phyloP scores from a whole-genome alignment of 1,140 invertebrate species.

The Meloidogyne exigua region DNA sequence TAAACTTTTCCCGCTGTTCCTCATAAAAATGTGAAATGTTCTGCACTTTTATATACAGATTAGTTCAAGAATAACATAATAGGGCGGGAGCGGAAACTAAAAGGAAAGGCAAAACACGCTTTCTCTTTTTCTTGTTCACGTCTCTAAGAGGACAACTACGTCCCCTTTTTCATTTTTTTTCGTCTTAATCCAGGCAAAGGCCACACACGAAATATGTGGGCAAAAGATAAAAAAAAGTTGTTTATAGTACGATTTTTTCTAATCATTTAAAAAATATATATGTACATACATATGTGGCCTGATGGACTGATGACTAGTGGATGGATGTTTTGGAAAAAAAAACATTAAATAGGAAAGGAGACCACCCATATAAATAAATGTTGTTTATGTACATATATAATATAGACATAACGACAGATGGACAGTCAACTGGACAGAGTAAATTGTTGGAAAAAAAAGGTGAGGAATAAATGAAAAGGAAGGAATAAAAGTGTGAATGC shows the following conservation, averaged over 20 bases:
- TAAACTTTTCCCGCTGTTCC: not conserved
- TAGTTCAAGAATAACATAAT: not conserved
- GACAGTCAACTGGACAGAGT: not conserved
- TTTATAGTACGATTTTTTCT: constrained; percentile 2
- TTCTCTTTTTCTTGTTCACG: not conserved
- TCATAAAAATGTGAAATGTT: not conserved
- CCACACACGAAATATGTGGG: constrained; percentile 4
- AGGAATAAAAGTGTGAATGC: not conserved
- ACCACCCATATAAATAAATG: not conserved
- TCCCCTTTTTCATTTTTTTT: not conserved
- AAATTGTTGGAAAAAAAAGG: not conserved
- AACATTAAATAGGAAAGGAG: not conserved
- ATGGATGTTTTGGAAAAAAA: not conserved
- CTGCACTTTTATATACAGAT: not conserved
- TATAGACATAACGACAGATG: not conserved
- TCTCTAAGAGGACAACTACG: not conserved
- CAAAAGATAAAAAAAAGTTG: constrained; percentile 4
- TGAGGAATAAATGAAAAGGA: constrained; percentile 6
- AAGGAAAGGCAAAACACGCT: not conserved
- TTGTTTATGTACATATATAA: too few species aligned
- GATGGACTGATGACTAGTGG: too few species aligned
- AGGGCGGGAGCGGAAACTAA: not conserved
- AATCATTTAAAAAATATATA: not conserved
- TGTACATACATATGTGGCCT: not conserved
- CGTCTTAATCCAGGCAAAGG: not conserved